phyloP scores from a whole-genome alignment of 1,140 invertebrate genomes.

The Leptinotarsa texana region DNA sequence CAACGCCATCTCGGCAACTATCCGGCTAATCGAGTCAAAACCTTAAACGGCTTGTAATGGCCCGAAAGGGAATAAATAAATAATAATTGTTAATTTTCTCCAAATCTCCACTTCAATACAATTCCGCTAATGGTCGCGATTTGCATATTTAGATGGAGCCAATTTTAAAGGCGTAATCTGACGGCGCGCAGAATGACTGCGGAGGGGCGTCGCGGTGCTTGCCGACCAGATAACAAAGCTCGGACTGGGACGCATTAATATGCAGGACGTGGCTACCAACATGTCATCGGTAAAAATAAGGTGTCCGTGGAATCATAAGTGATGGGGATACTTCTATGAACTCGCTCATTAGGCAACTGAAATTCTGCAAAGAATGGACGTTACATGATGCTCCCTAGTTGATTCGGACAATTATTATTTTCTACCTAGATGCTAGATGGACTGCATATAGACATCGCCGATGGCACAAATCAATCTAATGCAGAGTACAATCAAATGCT shows the following conservation, averaged over 20 bases:
- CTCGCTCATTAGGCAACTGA: no score
- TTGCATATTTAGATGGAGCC: slow-evolving; percentile 39
- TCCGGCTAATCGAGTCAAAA: not conserved
- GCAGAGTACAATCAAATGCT: no score
- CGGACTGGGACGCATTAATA: slow-evolving; percentile 33
- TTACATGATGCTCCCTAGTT: no score
- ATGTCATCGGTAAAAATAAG: slow-evolving; percentile 5
- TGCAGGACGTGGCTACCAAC: slow-evolving; percentile 30
- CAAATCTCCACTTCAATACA: slow-evolving; percentile 36
- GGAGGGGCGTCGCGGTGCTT: slow-evolving; percentile 22
- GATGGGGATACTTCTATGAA: no score
- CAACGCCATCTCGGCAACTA: not conserved
- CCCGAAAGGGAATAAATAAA: slow-evolving; percentile 28
- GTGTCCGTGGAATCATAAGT: not conserved
- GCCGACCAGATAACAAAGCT: slow-evolving; percentile 32
- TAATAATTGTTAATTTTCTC: slow-evolving; percentile 34
- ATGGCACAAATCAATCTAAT: no score
- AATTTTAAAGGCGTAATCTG: slow-evolving; percentile 40
- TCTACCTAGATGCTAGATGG: no score
- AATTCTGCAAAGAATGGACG: no score
- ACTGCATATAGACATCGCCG: no score
- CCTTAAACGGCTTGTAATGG: slow-evolving; percentile 16
- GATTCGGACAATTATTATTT: no score
- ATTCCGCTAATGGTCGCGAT: slow-evolving; percentile 37
- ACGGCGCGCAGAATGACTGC: slow-evolving; percentile 29